Percentiles rank a stretch among this genome's conserved stretches.
phyloP scores from a whole-genome alignment of 2,797 vertebrate species.

The Paedocypris micromegethes region DNA sequence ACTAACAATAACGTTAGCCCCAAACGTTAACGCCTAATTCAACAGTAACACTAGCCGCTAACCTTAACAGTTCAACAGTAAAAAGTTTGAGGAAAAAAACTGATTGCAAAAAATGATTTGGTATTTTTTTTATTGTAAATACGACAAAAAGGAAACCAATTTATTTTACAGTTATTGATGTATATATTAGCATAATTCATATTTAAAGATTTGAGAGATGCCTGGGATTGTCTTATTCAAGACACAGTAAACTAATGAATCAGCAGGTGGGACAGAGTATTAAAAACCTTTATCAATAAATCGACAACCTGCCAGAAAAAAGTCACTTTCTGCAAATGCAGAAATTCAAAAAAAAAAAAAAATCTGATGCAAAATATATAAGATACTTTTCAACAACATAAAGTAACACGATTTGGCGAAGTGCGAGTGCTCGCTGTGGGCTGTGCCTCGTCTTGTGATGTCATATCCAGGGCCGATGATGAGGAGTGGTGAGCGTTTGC shows the following conservation, averaged over 20 bases:
- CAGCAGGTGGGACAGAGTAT: constrained; percentile 45
- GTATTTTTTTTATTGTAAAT: constrained; percentile 56
- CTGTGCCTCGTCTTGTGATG: no score
- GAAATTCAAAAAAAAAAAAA: no score
- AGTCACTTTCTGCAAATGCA: neutral
- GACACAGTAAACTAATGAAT: constrained; percentile 50
- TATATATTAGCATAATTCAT: constrained; percentile 55
- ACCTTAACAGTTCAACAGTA: neutral
- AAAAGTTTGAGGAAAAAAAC: neutral
- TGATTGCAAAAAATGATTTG: constrained; percentile 41
- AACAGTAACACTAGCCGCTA: neutral
- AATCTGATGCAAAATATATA: no score
- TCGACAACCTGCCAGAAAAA: constrained; percentile 22
- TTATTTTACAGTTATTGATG: constrained; percentile 58
- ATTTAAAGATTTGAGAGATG: constrained; percentile 50
- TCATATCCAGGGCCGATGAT: constrained; percentile 64
- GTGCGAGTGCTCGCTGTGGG: no score
- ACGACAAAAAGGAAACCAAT: constrained; percentile 59
- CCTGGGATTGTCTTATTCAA: constrained; percentile 47
- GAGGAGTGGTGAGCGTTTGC: constrained; percentile 58
- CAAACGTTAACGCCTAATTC: neutral
- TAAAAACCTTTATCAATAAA: constrained; percentile 31
- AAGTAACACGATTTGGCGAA: no score
- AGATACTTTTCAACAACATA: no score
- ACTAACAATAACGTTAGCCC: no score